Base-by-base conservation (phyloP, 2,888 invertebrate species). In the Lithophane semibrunnea region DNA sequence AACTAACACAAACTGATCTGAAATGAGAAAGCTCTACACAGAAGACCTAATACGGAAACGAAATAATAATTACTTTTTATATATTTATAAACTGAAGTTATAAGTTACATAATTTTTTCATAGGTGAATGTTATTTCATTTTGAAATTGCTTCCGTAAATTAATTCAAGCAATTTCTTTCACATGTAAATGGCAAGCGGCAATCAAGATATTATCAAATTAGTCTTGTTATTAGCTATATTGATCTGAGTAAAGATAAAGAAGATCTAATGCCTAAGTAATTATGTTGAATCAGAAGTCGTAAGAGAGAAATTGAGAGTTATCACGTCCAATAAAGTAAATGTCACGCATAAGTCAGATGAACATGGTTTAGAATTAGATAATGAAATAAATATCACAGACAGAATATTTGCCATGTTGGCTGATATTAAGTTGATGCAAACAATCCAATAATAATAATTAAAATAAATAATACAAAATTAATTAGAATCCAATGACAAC, bases 201-300 rank as follows among this genome's bases (percentile, higher is more conserved):
- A 78, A 80, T 81, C 66, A 77, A 77, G 80, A 87, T 83, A 16
- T 65, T 66, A 88, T 88, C 65, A 73, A 85, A 77, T 74, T 75
- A 68, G 47, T 79, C 75, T 75, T 73, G 75, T 60, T 74, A 75
- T 79, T 87, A 66, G 69, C 72, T 72, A 61, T 64, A 80, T 74
- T 61, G 58, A 84, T 84, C 52, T n/a, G 18, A 67, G 56, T 49
- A 64, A 16, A 73, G 83, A 86, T 83, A 83, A 49, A 71, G 54
- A 76, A 65, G 65, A 83, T 73, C 58, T 73, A 72, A 78, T 83
- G 61, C 52, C 71, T 67, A 63, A 64, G 79, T 79, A 73, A 79
- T 82, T 73, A 75, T 29, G 47, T n/a, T 70, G 29, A 13, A 79
- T 72, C 69, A 68, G 49, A 71, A 72, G 66, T 63, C 60, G n/a